phyloP scores from a whole-genome alignment of 2,113 vertebrate species.

The Taxidea taxus region DNA sequence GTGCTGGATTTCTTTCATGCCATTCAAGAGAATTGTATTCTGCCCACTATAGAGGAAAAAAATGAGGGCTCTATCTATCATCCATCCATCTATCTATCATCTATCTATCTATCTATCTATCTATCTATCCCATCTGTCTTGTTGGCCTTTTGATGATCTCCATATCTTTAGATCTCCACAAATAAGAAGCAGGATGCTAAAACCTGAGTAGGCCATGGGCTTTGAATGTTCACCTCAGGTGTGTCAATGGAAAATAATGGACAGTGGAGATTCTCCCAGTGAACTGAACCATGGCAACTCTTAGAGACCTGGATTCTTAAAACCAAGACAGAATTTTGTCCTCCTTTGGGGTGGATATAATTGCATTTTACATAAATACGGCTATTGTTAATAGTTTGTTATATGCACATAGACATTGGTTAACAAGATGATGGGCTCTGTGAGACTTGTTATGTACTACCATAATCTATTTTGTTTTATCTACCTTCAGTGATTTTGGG shows the following conservation, averaged over 20 bases:
- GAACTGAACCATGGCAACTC: not conserved
- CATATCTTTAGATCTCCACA: not conserved
- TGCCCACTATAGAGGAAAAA: not conserved
- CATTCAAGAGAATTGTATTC: not conserved
- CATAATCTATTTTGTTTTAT: not conserved
- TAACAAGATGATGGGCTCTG: not conserved
- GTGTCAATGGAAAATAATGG: not conserved
- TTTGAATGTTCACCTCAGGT: not conserved
- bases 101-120: no score
- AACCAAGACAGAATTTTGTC: not conserved
- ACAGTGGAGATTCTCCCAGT: not conserved
- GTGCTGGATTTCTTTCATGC: not conserved
- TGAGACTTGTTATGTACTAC: not conserved
- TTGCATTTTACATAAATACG: not conserved
- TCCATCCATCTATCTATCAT: no score
- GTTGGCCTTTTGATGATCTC: not conserved
- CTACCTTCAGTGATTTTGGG: not conserved
- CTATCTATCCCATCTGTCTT: not conserved
- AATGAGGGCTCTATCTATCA: not conserved
- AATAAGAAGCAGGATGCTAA: not conserved
- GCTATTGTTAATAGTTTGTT: not conserved
- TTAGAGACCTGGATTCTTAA: not conserved
- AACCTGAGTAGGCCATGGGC: not conserved
- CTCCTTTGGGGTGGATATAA: not conserved
- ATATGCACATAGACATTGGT: not conserved